Percentiles rank a stretch among this genome's conserved stretches.
phyloP scores from a whole-genome alignment of 2,797 vertebrate species.

The Neomorphus geoffroyi region DNA sequence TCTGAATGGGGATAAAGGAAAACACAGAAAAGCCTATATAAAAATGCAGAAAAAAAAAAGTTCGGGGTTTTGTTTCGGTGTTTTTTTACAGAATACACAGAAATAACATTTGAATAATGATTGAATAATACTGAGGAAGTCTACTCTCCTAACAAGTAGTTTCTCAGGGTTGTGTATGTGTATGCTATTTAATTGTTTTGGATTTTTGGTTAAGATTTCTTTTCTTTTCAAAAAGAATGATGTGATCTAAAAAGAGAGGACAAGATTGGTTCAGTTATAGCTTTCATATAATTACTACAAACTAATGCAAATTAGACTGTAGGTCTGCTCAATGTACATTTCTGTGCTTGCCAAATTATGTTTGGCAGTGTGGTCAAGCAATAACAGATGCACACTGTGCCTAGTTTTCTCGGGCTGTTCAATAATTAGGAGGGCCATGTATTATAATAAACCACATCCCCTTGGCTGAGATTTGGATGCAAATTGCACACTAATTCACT shows the following conservation, averaged over 20 bases:
- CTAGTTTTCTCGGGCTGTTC: constrained; percentile 88
- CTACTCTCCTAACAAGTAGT: constrained; percentile 68
- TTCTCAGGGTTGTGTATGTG: constrained; percentile 58
- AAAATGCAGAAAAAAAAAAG: not conserved
- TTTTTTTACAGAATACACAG: constrained; percentile 44
- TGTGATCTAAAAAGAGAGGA: constrained; percentile 79
- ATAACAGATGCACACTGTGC: constrained; percentile 82
- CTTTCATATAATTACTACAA: constrained; percentile 80
- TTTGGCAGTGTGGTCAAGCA: constrained; percentile 88
- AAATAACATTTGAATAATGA: constrained; percentile 69
- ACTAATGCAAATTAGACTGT: constrained; percentile 82
- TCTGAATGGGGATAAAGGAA: constrained; percentile 50
- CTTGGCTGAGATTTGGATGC: constrained; percentile 86
- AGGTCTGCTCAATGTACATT: constrained; percentile 87
- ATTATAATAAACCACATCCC: constrained; percentile 94
- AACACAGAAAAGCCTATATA: constrained; percentile 42
- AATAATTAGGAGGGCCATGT: constrained; percentile 87
- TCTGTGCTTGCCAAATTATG: constrained; percentile 81
- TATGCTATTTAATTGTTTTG: constrained; percentile 61
- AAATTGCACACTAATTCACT: constrained; percentile 86
- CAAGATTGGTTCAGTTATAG: constrained; percentile 79
- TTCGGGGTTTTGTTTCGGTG: too few relatives aligned
- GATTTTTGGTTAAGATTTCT: constrained; percentile 54
- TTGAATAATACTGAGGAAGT: constrained; percentile 69
- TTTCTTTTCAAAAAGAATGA: constrained; percentile 75